Percentiles rank a stretch among this genome's conserved stretches.
Conservation (phyloP, 2,888 invertebrate species). For the Amphipyra tragopoginis region DNA sequence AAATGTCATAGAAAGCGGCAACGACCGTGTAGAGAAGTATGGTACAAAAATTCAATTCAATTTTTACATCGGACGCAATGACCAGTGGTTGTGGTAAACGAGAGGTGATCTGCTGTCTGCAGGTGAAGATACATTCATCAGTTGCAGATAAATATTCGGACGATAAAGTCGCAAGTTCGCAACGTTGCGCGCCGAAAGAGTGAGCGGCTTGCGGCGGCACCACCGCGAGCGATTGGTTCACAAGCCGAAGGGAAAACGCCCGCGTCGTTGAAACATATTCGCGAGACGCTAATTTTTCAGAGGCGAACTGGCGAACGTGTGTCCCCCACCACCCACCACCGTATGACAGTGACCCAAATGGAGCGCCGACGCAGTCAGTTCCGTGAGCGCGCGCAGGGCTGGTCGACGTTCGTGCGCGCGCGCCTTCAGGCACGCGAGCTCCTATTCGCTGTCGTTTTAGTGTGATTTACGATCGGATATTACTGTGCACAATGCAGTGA, state of each 20-base stretch:
- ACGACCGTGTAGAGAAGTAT: constrained; percentile 13
- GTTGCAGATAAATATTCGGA: constrained; percentile 59
- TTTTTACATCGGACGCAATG: constrained; percentile 33
- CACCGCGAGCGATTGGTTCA: constrained; percentile 77
- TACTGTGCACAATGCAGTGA: constrained; percentile 83
- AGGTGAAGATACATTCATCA: constrained; percentile 61
- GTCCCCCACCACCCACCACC: constrained; percentile 87
- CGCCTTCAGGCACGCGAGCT: constrained; percentile 60
- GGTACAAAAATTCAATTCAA: constrained; percentile 30
- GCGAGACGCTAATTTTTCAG: constrained; percentile 88
- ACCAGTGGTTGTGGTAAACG: constrained; percentile 47
- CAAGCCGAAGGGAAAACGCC: constrained; percentile 81
- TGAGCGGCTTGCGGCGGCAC: constrained; percentile 44
- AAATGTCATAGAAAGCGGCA: constrained; percentile 50
- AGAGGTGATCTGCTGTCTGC: constrained; percentile 51
- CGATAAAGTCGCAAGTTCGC: constrained; percentile 58
- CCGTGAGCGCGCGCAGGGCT: constrained; percentile 82
- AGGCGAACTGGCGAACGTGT: constrained; percentile 80
- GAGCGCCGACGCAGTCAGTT: constrained; percentile 88
- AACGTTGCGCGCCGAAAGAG: constrained; percentile 47
- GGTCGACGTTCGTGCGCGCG: constrained; percentile 67
- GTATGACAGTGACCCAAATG: constrained; percentile 89
- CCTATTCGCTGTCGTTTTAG: constrained; percentile 74
- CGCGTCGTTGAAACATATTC: constrained; percentile 84
- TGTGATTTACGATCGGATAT: constrained; percentile 83